Evolutionary conservation across 2,888 invertebrate genomes (phyloP).

Genomic region (Parnassius orleans): DNA sequence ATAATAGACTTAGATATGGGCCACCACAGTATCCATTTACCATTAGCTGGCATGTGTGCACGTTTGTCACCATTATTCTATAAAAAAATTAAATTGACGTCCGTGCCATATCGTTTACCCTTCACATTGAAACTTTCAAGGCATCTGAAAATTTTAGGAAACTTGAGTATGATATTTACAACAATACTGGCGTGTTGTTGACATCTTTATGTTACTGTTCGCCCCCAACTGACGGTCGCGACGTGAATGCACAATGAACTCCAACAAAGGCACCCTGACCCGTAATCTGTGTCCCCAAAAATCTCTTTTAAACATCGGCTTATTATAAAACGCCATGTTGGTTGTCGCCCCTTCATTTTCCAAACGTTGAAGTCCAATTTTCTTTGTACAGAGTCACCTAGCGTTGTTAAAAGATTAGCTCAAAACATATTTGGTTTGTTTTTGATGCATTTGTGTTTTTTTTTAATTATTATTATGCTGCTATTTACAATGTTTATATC

Average conservation of each 20-base stretch:
- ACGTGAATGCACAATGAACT: slow-evolving; percentile 32
- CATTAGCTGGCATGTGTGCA: no score
- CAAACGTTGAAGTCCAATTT: slow-evolving; percentile 1
- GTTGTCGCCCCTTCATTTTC: slow-evolving; percentile 17
- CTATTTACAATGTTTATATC: neutral
- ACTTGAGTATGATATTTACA: slow-evolving; percentile 14
- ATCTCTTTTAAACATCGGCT: slow-evolving; percentile 26
- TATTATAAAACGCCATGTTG: slow-evolving; percentile 27
- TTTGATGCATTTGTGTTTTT: neutral
- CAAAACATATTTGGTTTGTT: neutral
- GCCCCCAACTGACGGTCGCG: slow-evolving; percentile 25
- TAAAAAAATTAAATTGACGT: no score
- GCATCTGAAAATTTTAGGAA: slow-evolving; percentile 19
- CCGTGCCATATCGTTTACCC: neutral
- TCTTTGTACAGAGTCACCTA: slow-evolving; percentile 6
- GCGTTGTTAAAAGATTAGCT: slow-evolving; percentile 7
- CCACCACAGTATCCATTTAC: no score
- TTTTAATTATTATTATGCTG: neutral
- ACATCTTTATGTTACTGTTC: slow-evolving; percentile 41
- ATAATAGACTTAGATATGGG: no score
- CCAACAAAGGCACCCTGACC: slow-evolving; percentile 26
- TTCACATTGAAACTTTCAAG: slow-evolving; percentile 1
- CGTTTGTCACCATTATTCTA: no score
- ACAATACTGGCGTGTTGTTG: slow-evolving; percentile 37
- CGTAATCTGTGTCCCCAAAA: slow-evolving; percentile 20